Evolutionary conservation across 1,140 invertebrate genomes (phyloP).

Genomic region (Centruroides vittatus): DNA sequence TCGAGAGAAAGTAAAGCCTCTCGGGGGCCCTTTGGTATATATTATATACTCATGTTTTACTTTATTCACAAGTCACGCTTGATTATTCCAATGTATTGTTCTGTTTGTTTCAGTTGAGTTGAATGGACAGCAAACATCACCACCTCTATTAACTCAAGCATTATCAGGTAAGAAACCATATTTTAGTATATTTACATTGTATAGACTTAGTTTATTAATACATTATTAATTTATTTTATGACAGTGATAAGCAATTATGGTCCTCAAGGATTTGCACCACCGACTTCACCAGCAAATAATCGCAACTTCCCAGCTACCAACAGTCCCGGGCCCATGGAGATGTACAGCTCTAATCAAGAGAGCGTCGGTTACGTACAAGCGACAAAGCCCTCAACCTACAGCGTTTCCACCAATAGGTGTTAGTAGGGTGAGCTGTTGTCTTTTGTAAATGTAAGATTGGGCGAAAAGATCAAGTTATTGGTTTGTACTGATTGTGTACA

Average conservation of each 20-base stretch:
- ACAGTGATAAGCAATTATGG: constrained; percentile 87
- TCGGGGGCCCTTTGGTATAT: too few relatives aligned
- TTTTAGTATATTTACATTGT: too few relatives aligned
- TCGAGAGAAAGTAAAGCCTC: too few relatives aligned
- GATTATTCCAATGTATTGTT: too few relatives aligned
- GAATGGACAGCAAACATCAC: constrained; percentile 82
- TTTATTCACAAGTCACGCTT: too few relatives aligned
- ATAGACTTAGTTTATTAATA: too few relatives aligned
- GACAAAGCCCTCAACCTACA: constrained; percentile 75
- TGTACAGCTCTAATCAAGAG: constrained; percentile 66
- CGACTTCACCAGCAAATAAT: constrained; percentile 50
- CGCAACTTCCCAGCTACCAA: constrained; percentile 69
- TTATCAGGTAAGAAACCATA: constrained; percentile 60
- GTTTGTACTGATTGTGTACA: too few relatives aligned
- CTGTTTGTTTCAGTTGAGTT: constrained; percentile 56
- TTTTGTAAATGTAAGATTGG: too few relatives aligned
- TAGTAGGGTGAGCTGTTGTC: constrained; percentile 39
- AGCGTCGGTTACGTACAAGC: constrained; percentile 82
- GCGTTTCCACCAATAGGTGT: constrained; percentile 70
- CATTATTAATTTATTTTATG: neutral
- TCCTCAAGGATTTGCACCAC: constrained; percentile 53
- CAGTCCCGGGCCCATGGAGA: constrained; percentile 61
- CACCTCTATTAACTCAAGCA: constrained; percentile 71
- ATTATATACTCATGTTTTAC: too few relatives aligned
- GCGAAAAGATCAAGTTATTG: too few relatives aligned